phyloP scores from a whole-genome alignment of 2,888 invertebrate genomes.

The Drosophila anceps region DNA sequence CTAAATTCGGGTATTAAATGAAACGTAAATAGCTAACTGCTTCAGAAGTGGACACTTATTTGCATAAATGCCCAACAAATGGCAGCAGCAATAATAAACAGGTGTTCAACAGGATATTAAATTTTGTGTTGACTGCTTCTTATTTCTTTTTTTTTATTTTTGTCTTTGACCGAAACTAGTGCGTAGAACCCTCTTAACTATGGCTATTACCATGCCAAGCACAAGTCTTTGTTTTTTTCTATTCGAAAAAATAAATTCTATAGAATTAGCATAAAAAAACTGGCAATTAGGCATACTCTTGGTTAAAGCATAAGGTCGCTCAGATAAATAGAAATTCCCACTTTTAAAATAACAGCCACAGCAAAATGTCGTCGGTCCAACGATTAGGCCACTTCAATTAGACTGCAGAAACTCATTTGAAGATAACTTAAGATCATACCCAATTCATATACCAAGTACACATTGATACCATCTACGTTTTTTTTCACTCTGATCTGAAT shows the following conservation, averaged over 20 bases:
- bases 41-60: constrained; percentile 47
- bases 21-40: constrained; percentile 63
- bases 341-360: constrained; percentile 17
- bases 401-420: background rate
- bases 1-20: constrained; percentile 68
- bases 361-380: background rate
- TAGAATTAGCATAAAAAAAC: constrained; percentile 57
- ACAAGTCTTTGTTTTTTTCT: constrained; percentile 31
- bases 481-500: background rate
- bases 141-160: too few relatives aligned
- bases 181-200: constrained; percentile 51
- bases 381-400: background rate
- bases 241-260: constrained; percentile 26
- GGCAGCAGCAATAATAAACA: constrained; percentile 56
- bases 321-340: constrained; percentile 24
- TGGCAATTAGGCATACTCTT: constrained; percentile 55
- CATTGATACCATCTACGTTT: background rate
- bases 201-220: constrained; percentile 57
- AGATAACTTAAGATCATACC: background rate
- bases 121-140: constrained; percentile 26
- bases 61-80: constrained; percentile 55
- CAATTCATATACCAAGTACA: background rate
- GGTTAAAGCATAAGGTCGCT: constrained; percentile 35
- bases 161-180: constrained; percentile 50
- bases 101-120: constrained; percentile 79